These are phyloP conservation scores for Gymnosoma rotundatum DNA, from an alignment of 2,888 invertebrate species.

Conservation along the genomic window DNA sequence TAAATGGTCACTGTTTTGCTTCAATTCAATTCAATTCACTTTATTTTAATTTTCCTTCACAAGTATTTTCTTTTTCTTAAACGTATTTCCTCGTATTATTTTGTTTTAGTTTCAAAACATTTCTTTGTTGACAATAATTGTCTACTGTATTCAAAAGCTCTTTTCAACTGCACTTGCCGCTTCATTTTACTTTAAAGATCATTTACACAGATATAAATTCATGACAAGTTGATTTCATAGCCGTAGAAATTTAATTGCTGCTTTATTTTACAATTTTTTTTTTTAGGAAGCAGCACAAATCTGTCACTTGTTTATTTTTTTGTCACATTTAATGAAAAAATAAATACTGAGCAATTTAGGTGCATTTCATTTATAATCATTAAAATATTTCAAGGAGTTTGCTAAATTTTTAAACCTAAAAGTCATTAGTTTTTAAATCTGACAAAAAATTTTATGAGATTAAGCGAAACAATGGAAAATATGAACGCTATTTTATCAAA, in stretches of 20 bases:
- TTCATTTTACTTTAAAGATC: constrained; percentile 19
- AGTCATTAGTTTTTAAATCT: background rate
- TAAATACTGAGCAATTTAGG: constrained; percentile 4
- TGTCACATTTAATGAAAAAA: constrained; percentile 31
- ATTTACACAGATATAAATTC: constrained; percentile 42
- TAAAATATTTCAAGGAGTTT: background rate
- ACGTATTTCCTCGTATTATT: background rate
- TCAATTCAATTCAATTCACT: constrained; percentile 19
- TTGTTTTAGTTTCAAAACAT: constrained; percentile 35
- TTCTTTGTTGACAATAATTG: constrained; percentile 49
- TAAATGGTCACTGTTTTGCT: constrained; percentile 65
- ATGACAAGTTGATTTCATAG: constrained; percentile 63
- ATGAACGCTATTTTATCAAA: background rate
- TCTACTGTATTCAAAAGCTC: constrained; percentile 33
- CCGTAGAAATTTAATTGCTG: constrained; percentile 62
- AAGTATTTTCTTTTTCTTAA: constrained; percentile 1
- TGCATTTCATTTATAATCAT: background rate
- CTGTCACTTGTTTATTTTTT: constrained; percentile 38
- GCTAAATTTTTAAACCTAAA: background rate
- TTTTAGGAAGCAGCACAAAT: constrained; percentile 35
- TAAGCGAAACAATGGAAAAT: constrained; percentile 14
- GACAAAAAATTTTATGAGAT: constrained; percentile 8
- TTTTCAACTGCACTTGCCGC: constrained; percentile 48
- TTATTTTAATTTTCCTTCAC: constrained; percentile 6
- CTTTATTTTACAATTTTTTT: constrained; percentile 25